Evolutionary conservation across 2,888 invertebrate genomes (phyloP).

Genomic region (Drosophila koepferae): DNA sequence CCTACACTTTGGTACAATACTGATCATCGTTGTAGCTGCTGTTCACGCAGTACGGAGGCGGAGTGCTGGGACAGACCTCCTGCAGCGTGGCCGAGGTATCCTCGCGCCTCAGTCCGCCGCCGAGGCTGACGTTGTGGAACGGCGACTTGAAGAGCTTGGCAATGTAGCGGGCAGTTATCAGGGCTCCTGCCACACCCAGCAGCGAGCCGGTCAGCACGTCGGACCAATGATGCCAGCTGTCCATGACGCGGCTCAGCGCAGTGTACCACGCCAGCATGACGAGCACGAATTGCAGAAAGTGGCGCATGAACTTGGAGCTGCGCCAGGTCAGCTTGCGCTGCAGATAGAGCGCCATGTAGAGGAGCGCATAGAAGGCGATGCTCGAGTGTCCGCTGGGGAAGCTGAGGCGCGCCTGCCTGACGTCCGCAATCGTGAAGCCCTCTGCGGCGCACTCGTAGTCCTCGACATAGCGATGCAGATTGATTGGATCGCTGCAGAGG

Average conservation of each 20-base stretch:
- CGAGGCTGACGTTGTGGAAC: slow-evolving; percentile 18
- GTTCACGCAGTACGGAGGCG: slow-evolving; percentile 75
- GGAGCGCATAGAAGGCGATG: slow-evolving; percentile 93
- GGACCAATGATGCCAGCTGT: slow-evolving; percentile 83
- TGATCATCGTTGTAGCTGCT: slow-evolving; percentile 63
- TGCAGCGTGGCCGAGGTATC: slow-evolving; percentile 75
- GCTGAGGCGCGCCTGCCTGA: slow-evolving; percentile 92
- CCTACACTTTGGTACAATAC: slow-evolving; percentile 79
- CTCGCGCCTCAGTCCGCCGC: slow-evolving; percentile 53
- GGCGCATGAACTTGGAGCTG: slow-evolving; percentile 91
- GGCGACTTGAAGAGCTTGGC: slow-evolving; percentile 54
- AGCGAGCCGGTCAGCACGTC: slow-evolving; percentile 76
- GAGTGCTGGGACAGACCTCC: slow-evolving; percentile 72
- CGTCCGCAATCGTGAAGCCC: slow-evolving; percentile 86
- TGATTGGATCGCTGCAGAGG: slow-evolving; percentile 87
- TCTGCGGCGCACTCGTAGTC: slow-evolving; percentile 89
- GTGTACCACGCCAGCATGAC: slow-evolving; percentile 82
- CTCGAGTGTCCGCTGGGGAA: slow-evolving; percentile 97
- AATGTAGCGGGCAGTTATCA: slow-evolving; percentile 73
- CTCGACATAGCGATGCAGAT: slow-evolving; percentile 89
- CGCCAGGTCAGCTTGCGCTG: slow-evolving; percentile 93
- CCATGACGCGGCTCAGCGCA: slow-evolving; percentile 79
- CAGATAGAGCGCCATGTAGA: slow-evolving; percentile 93
- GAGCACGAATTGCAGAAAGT: slow-evolving; percentile 89
- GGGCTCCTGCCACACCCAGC: slow-evolving; percentile 67